Conservation (phyloP, 1,140 invertebrate genomes). For the Hyles euphorbiae region DNA sequence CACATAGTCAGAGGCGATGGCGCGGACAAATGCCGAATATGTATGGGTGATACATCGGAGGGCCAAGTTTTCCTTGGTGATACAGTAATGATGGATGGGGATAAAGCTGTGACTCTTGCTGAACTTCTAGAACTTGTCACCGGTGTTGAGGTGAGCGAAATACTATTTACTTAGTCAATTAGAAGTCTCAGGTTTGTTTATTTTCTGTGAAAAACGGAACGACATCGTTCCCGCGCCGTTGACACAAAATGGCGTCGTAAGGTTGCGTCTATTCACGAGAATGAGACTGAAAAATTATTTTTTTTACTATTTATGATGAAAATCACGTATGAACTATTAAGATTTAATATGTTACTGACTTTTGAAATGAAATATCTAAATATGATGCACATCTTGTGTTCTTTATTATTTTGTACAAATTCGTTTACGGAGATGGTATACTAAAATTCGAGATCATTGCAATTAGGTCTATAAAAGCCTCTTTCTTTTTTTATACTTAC, state of each 20-base stretch:
- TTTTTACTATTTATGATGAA: too few relatives aligned
- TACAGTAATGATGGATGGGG: slow-evolving; percentile 62
- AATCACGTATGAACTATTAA: too few relatives aligned
- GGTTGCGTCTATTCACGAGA: too few relatives aligned
- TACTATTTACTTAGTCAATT: slow-evolving; percentile 16
- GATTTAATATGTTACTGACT: too few relatives aligned
- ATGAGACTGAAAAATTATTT: too few relatives aligned
- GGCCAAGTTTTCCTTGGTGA: slow-evolving; percentile 60
- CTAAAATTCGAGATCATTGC: too few relatives aligned
- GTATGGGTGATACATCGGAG: slow-evolving; percentile 62
- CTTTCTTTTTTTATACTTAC: not conserved
- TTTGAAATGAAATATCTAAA: too few relatives aligned
- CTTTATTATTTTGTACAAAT: not conserved
- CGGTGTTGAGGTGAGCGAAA: slow-evolving; percentile 53
- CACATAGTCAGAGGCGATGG: slow-evolving; percentile 62
- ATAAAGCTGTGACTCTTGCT: slow-evolving; percentile 51
- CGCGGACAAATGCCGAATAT: slow-evolving; percentile 57
- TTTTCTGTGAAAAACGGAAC: slow-evolving; percentile 65
- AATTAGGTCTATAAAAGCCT: too few relatives aligned
- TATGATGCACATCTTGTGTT: too few relatives aligned
- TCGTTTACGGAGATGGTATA: slow-evolving; percentile 10
- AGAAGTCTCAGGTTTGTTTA: slow-evolving; percentile 20
- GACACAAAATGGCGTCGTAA: slow-evolving; percentile 48
- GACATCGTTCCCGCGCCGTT: slow-evolving; percentile 39
- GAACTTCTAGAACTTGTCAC: slow-evolving; percentile 57